phyloP scores from a whole-genome alignment of 1,140 invertebrate species.

The Caenorhabditis elegans region WBcel235 BX284606.5:3890501-3891000 shows the following conservation, averaged over 20 bases:
- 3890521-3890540: background rate
- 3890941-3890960: background rate
- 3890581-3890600: too few relatives aligned
- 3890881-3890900: conserved; percentile 28
- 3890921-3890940: conserved; percentile 22
- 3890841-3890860: background rate
- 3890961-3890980: background rate
- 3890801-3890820: background rate
- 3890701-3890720: too few relatives aligned
- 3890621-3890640: background rate
- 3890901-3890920: conserved; percentile 1
- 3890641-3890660: background rate
- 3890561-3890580: too few relatives aligned
- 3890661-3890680: background rate
- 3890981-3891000: background rate
- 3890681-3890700: background rate
- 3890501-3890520: conserved; percentile 28
- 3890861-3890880: background rate
- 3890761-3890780: background rate
- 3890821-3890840: background rate
- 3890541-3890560: background rate
- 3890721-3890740: too few relatives aligned
- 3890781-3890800: background rate
- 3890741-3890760: background rate
- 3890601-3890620: too few relatives aligned